A percentile compares a stretch with the other conserved stretches of the same genome.
phyloP scores from a whole-genome alignment of 1,140 invertebrate species.

The Steinernema feltiae region DNA sequence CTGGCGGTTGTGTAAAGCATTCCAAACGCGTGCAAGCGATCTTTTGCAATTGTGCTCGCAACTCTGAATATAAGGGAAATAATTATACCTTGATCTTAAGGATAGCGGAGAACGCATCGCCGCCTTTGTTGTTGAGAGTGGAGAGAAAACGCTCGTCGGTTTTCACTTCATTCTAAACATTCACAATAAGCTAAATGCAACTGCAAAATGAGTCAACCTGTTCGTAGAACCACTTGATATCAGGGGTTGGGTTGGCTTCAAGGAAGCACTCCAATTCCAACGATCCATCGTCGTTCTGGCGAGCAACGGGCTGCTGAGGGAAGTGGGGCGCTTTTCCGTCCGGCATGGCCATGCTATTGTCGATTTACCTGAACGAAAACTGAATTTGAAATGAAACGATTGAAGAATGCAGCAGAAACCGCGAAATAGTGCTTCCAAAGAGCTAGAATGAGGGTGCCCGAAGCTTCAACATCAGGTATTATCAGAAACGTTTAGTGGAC shows the following conservation, averaged over 20 bases:
- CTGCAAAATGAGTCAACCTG: slow-evolving; percentile 32
- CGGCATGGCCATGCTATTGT: neutral
- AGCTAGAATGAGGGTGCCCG: too few relatives aligned
- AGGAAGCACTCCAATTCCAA: slow-evolving; percentile 89
- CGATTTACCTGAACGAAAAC: neutral
- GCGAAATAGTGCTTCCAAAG: too few relatives aligned
- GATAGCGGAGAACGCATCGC: slow-evolving; percentile 80
- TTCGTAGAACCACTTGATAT: slow-evolving; percentile 79
- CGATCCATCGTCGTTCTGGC: slow-evolving; percentile 77
- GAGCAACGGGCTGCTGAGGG: slow-evolving; percentile 91
- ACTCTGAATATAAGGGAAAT: slow-evolving; percentile 12
- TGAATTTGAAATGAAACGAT: neutral
- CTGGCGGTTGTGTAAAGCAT: neutral
- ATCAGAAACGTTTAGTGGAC: too few relatives aligned
- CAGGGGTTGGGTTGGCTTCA: slow-evolving; percentile 85
- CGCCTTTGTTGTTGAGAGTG: slow-evolving; percentile 69
- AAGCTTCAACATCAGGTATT: too few relatives aligned
- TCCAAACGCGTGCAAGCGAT: neutral
- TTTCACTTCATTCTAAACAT: slow-evolving; percentile 68
- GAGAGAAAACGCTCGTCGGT: slow-evolving; percentile 78
- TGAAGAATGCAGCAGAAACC: too few relatives aligned
- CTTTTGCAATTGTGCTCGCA: neutral
- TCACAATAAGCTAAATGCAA: too few relatives aligned
- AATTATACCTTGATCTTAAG: slow-evolving; percentile 75
- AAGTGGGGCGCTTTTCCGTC: slow-evolving; percentile 82